A percentile compares a stretch with the other conserved stretches of the same genome.
Evolutionary conservation across 2,888 invertebrate species (phyloP).

Genomic region (Melieria picta): DNA sequence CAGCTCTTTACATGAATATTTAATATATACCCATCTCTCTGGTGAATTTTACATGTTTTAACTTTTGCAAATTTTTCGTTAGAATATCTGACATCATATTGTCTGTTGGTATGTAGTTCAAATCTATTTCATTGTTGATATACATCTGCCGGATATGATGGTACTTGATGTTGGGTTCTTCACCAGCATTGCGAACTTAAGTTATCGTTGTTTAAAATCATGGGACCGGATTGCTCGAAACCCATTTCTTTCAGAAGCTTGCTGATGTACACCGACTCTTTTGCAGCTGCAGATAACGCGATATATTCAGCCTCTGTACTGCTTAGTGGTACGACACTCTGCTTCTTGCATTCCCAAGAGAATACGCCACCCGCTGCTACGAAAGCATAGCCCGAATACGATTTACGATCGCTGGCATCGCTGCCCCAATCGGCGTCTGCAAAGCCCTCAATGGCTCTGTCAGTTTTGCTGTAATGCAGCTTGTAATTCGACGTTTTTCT

Average conservation of each 20-base stretch:
- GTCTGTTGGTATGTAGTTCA: constrained; percentile 11
- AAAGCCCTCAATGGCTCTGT: constrained; percentile 6
- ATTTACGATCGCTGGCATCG: constrained; percentile 22
- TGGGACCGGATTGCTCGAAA: constrained; percentile 15
- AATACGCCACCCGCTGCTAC: constrained; percentile 12
- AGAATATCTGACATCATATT: constrained; percentile 16
- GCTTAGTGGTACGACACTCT: constrained; percentile 10
- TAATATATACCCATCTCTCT: too few species aligned
- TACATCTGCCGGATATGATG: constrained; percentile 18
- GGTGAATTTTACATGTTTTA: too few species aligned
- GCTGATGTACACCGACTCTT: neutral
- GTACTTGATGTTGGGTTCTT: constrained; percentile 16
- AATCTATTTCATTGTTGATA: constrained; percentile 13
- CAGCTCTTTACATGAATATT: too few species aligned
- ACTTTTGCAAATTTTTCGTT: neutral
- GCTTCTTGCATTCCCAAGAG: constrained; percentile 27
- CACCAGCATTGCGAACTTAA: constrained; percentile 21
- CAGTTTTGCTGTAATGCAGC: constrained; percentile 23
- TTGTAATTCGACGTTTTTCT: constrained; percentile 10
- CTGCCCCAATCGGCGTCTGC: constrained; percentile 18
- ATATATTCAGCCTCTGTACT: constrained; percentile 4
- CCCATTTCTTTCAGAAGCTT: constrained; percentile 18
- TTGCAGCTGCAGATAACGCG: neutral
- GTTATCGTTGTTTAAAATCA: constrained; percentile 18
- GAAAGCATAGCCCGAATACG: constrained; percentile 29